A percentile compares a stretch with the other conserved stretches of the same genome.
phyloP scores from a whole-genome alignment of 1,140 invertebrate genomes.

The Aphidius gifuensis region DNA sequence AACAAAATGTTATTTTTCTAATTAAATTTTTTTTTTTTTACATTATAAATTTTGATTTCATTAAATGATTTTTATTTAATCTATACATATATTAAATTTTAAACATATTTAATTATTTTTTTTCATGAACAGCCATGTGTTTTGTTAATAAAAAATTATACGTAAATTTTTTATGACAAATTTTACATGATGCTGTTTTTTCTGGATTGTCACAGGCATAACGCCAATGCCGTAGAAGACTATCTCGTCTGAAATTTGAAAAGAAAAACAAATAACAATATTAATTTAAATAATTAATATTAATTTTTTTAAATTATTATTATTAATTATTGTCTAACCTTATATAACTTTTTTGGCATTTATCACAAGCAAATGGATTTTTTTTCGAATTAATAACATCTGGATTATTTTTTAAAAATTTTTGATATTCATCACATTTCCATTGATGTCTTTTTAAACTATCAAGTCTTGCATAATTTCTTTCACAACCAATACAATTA shows the following conservation, averaged over 20 bases:
- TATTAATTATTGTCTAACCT: background rate
- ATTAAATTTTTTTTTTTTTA: too few species aligned
- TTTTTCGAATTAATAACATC: background rate
- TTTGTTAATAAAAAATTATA: constrained; percentile 49
- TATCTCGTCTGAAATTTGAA: constrained; percentile 57
- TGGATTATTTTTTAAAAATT: background rate
- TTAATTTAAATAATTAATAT: too few species aligned
- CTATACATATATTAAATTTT: too few species aligned
- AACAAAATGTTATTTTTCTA: too few species aligned
- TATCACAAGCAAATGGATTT: background rate
- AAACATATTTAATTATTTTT: too few species aligned
- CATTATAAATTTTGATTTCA: too few species aligned
- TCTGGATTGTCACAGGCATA: constrained; percentile 59
- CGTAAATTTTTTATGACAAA: constrained; percentile 45
- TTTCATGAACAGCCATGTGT: constrained; percentile 35
- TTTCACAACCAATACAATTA: constrained; percentile 52
- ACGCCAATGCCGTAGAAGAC: constrained; percentile 54
- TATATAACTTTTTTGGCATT: too few species aligned
- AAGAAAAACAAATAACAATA: constrained; percentile 34
- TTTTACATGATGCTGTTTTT: constrained; percentile 41
- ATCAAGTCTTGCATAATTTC: constrained; percentile 51
- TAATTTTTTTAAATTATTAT: background rate
- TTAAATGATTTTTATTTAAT: too few species aligned
- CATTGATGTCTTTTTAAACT: constrained; percentile 46
- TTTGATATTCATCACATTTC: constrained; percentile 35